A percentile compares a stretch with the other conserved stretches of the same genome.
These are phyloP conservation scores for Indri indri DNA, from an alignment of 2,113 vertebrate genomes.

Conservation along the genomic window DNA sequence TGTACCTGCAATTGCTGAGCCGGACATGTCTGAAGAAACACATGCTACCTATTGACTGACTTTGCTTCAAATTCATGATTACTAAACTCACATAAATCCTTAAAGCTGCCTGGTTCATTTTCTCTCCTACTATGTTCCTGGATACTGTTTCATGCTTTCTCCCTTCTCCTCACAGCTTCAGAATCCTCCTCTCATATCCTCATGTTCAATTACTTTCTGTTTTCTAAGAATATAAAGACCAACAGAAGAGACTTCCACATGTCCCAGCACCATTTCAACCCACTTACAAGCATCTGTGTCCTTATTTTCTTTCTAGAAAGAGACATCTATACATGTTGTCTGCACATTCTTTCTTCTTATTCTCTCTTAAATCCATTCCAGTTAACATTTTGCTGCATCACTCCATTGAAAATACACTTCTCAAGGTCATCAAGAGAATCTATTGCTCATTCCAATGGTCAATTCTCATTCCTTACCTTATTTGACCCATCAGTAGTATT, in stretches of 20 bases:
- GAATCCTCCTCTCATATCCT: neutral
- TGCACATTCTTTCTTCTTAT: neutral
- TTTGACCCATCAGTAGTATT: neutral
- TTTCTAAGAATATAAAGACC: neutral
- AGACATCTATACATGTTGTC: neutral
- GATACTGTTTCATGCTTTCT: neutral
- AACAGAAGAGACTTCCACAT: neutral
- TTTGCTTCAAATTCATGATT: neutral
- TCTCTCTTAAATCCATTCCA: neutral
- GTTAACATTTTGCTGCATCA: neutral
- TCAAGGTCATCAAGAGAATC: neutral
- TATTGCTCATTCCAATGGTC: neutral
- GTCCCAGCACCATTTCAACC: neutral
- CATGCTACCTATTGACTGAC: neutral
- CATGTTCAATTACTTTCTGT: neutral
- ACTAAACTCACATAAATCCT: neutral
- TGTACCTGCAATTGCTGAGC: neutral
- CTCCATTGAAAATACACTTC: neutral
- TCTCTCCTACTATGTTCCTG: neutral
- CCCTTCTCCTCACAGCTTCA: neutral
- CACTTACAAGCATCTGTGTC: neutral
- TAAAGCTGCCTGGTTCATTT: neutral
- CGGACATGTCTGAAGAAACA: neutral
- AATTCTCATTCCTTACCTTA: neutral
- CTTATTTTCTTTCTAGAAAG: neutral